These are phyloP conservation scores for Rhizomys pruinosus DNA, from an alignment of 2,113 vertebrate species.

Conservation along the genomic window DNA sequence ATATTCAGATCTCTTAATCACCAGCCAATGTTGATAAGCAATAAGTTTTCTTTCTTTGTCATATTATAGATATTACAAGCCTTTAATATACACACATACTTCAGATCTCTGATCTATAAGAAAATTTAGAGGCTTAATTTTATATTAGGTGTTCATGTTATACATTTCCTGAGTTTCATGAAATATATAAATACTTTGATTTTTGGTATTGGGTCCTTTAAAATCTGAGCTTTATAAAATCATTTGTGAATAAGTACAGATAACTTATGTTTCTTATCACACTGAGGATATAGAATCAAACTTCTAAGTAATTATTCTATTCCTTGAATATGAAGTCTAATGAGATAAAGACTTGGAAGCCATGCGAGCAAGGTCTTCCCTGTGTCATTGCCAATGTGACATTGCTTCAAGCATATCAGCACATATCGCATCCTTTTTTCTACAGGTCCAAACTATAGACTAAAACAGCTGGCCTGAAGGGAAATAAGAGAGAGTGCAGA, in stretches of 20 bases:
- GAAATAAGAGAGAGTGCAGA: conserved; percentile 7
- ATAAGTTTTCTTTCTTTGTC: neutral
- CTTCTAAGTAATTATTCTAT: conserved; percentile 9
- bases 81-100: neutral
- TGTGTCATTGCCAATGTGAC: neutral
- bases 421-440: too few relatives aligned
- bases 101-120: conserved; percentile 39
- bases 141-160: conserved; percentile 51
- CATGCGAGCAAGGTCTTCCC: neutral
- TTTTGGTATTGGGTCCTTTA: conserved; percentile 37
- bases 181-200: conserved; percentile 32
- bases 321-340: neutral
- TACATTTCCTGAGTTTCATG: conserved; percentile 45
- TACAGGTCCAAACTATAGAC: neutral
- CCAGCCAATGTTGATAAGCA: neutral
- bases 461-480: conserved; percentile 44
- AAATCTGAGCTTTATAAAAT: too few relatives aligned
- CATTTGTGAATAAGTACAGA: conserved; percentile 1
- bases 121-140: neutral
- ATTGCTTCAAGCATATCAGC: neutral
- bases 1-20: conserved; percentile 36
- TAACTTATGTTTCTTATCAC: conserved; percentile 49
- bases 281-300: conserved; percentile 16
- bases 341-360: neutral
- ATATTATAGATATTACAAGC: neutral